Percentiles rank a stretch among this genome's conserved stretches.
Conservation (phyloP, 2,113 vertebrate genomes). For the Nerophis lumbriciformis region DNA sequence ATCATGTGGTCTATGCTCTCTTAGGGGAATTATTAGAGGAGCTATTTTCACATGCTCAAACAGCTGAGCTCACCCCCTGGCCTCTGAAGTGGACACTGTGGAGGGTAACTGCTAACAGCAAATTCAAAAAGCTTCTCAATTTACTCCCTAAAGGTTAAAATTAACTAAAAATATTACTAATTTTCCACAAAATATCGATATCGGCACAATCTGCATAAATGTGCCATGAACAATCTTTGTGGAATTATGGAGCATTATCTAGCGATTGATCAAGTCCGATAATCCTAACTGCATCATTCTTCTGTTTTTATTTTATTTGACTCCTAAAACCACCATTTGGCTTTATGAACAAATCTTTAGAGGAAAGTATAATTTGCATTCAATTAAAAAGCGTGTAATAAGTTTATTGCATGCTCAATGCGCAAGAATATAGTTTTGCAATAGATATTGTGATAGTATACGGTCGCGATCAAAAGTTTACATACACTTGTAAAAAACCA, state of each 20-base stretch:
- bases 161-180: neutral
- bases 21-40: constrained; percentile 39
- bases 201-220: no score
- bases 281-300: no score
- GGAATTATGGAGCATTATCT: no score
- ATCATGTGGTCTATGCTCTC: constrained; percentile 5
- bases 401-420: neutral
- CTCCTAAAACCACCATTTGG: no score
- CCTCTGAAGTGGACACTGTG: constrained; percentile 17
- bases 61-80: constrained; percentile 42
- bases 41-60: constrained; percentile 60
- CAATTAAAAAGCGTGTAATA: neutral
- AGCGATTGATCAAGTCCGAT: no score
- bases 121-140: no score
- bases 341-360: neutral
- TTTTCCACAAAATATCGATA: no score
- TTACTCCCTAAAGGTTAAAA: neutral
- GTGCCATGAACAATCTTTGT: no score
- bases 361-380: neutral
- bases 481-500: no score
- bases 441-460: neutral
- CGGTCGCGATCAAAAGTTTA: no score
- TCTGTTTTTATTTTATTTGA: no score
- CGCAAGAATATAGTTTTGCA: neutral
- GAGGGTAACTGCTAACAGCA: constrained; percentile 1